A percentile compares a stretch with the other conserved stretches of the same genome.
Conservation (phyloP, 2,113 vertebrate species). For the Poeciliopsis retropinna region DNA sequence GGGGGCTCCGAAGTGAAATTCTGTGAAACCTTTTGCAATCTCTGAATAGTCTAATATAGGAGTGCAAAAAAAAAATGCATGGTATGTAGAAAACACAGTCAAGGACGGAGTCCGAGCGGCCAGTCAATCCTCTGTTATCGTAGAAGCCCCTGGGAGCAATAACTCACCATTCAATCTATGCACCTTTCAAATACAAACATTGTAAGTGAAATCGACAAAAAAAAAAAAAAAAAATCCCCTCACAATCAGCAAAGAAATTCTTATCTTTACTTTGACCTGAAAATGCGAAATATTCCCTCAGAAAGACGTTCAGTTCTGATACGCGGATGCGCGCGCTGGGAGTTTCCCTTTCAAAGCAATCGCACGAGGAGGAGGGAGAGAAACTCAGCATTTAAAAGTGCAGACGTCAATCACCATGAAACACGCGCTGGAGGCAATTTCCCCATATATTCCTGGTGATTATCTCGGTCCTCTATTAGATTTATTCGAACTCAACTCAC, state of each 20-base stretch:
- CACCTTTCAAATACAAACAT: neutral
- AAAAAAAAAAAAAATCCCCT: neutral
- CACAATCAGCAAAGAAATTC: neutral
- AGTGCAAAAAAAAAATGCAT: neutral
- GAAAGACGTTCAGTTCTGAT: slow-evolving; percentile 22
- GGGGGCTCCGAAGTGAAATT: neutral
- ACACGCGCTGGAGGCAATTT: slow-evolving; percentile 16
- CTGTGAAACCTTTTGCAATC: neutral
- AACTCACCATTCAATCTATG: neutral
- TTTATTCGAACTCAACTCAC: slow-evolving; percentile 75
- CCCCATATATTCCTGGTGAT: slow-evolving; percentile 30
- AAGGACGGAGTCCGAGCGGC: slow-evolving; percentile 7
- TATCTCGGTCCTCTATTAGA: slow-evolving; percentile 47
- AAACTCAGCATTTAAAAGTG: slow-evolving; percentile 21
- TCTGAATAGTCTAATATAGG: neutral
- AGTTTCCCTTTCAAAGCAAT: slow-evolving; percentile 13
- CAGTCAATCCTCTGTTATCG: slow-evolving; percentile 15
- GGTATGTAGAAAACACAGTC: slow-evolving; percentile 13
- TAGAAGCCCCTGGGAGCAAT: neutral
- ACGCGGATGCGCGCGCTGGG: slow-evolving; percentile 41
- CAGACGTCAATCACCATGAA: slow-evolving; percentile 18
- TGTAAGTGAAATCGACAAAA: neutral
- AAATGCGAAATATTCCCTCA: slow-evolving; percentile 2
- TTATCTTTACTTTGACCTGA: slow-evolving; percentile 12
- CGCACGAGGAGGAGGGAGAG: neutral